Base-by-base conservation (phyloP, 2,888 invertebrate species). In the Agriopis aurantiaria region DNA sequence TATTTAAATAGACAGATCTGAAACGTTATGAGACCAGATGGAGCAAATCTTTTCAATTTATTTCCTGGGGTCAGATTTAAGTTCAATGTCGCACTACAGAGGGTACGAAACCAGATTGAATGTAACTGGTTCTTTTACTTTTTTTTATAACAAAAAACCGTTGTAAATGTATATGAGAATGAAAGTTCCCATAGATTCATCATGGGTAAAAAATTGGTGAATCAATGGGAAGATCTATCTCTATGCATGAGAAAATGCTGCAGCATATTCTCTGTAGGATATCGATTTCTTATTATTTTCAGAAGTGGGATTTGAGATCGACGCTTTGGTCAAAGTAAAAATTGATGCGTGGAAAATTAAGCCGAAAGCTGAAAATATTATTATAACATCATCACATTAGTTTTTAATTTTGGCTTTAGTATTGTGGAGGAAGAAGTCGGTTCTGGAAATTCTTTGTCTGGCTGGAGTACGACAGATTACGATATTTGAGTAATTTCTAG, bases 121-220 rank as follows among this genome's bases (percentile, higher is more conserved):
- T 9, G 9, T 7, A 53, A 46, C n/a, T 6, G 14, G 52, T 65
- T 55, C 14, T 56, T 41, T 11, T 14, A 8, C 7, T 7, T 5
- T 49, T n/a, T n/a, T 49, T n/a, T 49, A 41, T n/a, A 8, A n/a
- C 12, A 48, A 4, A 45, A 0, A 12, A n/a, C 8, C 12, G 10
- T 33, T 33, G 12, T 8, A 43, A 40, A 17, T 58, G 17, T 8
- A n/a, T 48, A 52, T 33, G 55, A 60, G 66, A 53, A 7, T 9
- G 8, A 12, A 59, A 33, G 45, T 69, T 69, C 65, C 65, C 69
- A 69, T 48, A 57, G 33, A 65, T 57, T 69, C 65, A 62, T 41
- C 65, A 65, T 1, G 17, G 51, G 52, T 46, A 0, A 9, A 33
- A 14, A 10, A 4, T 4, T 49, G 61, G 52, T 52, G 65, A 65